Base-by-base conservation (phyloP, 1,140 invertebrate genomes). In the Zaprionus africanus region DNA sequence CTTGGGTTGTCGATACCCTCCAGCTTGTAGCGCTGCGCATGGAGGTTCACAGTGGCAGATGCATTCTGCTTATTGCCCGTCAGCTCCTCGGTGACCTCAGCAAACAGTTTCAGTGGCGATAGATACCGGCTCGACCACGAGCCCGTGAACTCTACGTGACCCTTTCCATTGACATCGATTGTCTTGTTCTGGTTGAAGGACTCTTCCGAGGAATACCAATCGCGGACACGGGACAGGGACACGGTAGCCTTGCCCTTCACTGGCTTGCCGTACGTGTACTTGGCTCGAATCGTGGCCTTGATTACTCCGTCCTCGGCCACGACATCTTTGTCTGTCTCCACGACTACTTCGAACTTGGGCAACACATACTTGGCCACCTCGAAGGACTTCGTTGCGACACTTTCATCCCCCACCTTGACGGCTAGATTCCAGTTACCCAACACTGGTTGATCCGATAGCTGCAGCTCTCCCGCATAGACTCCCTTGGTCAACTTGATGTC, bases 341-440 rank as follows among this genome's bases (percentile, higher is more conserved):
- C 95, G 0, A 95, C 94, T 17, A 99, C 97, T 91, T 98, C 95
- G 93, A 98, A 99, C 82, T 98, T 98, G 0, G 98, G 98, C 36
- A 98, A 93, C 28, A 99, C 96, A 92, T 99, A 99, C 93, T 99
- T 97, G 4, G 97, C 97, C 13, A 93, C 92, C 54, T 91, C 84
- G 31, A 93, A 92, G 22, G 59, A 38, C 58, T 92, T 93, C 1
- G 41, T 67, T 26, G 81, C 78, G 12, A 53, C 4, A 36, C 93
- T 67, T 41, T 78, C 64, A 38, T 79, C 84, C 6, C 73, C 78
- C 1, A 77, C 22, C 43, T 93, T 82, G 12, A 96, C 96, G 51
- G 95, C 95, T 60, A 99, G 97, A 49, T 95, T 96, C 98, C 98
- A 99, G 79, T 96, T 95, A n/a, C 98, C 98, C 7, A 99, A 93